phyloP scores from a whole-genome alignment of 2,113 vertebrate genomes.

The Plecotus auritus region DNA sequence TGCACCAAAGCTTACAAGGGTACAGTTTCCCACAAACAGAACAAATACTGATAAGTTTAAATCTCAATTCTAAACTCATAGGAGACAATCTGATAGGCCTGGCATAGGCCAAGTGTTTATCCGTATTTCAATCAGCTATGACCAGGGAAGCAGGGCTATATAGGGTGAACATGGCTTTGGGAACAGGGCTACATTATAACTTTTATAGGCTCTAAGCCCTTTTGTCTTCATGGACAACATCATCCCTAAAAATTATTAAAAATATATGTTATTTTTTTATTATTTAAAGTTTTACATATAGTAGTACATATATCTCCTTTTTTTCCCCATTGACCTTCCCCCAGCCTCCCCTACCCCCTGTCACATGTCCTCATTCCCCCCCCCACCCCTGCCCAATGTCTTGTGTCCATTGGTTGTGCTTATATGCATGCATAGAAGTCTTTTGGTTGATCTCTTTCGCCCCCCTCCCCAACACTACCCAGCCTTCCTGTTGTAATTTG shows the following conservation, averaged over 20 bases:
- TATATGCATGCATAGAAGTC: too few species aligned
- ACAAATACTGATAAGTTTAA: neutral
- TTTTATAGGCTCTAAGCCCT: neutral
- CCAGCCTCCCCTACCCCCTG: too few species aligned
- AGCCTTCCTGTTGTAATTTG: too few species aligned
- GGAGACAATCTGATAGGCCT: neutral
- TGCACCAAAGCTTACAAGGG: neutral
- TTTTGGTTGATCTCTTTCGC: too few species aligned
- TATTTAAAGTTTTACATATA: too few species aligned
- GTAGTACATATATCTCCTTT: too few species aligned
- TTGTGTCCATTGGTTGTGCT: too few species aligned
- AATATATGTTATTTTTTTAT: neutral
- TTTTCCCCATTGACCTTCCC: too few species aligned
- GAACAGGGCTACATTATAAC: neutral
- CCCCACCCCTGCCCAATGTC: too few species aligned
- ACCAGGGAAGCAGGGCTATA: neutral
- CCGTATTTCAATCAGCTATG: neutral
- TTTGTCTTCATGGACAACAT: neutral
- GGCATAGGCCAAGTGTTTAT: neutral
- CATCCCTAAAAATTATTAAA: neutral
- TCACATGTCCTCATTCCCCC: too few species aligned
- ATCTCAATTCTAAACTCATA: neutral
- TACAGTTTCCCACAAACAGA: neutral
- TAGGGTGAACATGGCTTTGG: neutral
- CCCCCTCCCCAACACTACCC: too few species aligned